These are phyloP conservation scores for Chaitophorus viminalis DNA, from an alignment of 2,888 invertebrate species.

Conservation along the genomic window DNA sequence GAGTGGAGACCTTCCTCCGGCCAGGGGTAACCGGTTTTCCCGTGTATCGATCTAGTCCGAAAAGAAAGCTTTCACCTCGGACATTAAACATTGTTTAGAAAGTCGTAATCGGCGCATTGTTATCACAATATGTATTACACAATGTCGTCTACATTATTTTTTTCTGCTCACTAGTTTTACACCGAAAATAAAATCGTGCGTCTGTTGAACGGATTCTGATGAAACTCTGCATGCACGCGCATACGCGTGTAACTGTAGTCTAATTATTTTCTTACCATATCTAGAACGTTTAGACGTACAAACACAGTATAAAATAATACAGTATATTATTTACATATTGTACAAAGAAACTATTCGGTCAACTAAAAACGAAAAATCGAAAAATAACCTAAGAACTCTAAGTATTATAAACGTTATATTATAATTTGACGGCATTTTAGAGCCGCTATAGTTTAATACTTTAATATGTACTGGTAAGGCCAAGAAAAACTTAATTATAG, in stretches of 20 bases:
- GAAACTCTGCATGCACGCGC: not conserved
- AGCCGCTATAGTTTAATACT: too few relatives aligned
- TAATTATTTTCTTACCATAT: constrained; percentile 33
- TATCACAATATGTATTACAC: constrained; percentile 47
- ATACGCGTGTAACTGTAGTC: not conserved
- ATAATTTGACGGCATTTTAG: too few relatives aligned
- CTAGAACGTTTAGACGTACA: constrained; percentile 1
- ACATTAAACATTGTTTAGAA: constrained; percentile 58
- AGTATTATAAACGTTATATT: too few relatives aligned
- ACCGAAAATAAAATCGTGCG: constrained; percentile 51
- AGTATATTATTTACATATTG: too few relatives aligned
- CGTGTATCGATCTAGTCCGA: constrained; percentile 34
- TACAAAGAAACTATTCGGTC: not conserved
- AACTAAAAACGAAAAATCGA: not conserved
- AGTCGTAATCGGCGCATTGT: constrained; percentile 59
- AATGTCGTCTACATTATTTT: constrained; percentile 6
- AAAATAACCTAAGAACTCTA: too few relatives aligned
- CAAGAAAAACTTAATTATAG: too few relatives aligned
- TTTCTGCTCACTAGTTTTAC: constrained; percentile 1
- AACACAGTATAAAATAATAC: not conserved
- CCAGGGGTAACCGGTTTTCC: constrained; percentile 58
- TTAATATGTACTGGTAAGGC: too few relatives aligned
- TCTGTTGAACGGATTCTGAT: not conserved
- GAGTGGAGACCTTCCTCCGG: constrained; percentile 35
- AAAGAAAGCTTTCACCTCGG: constrained; percentile 60